A percentile compares a stretch with the other conserved stretches of the same genome.
phyloP scores from a whole-genome alignment of 1,140 invertebrate species.

The Andrena cerasifolii region DNA sequence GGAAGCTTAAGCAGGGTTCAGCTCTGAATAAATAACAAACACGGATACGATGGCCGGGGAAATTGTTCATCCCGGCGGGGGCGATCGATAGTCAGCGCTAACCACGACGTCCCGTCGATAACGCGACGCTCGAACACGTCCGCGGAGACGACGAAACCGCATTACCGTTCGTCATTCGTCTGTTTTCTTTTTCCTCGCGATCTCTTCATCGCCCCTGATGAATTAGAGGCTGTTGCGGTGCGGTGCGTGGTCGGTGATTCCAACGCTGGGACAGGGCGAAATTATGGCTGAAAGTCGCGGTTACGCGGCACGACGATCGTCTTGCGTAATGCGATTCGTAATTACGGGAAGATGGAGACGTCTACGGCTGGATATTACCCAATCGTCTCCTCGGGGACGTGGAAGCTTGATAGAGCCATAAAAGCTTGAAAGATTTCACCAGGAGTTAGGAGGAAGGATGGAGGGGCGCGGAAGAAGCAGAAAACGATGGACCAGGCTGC shows the following conservation, averaged over 20 bases:
- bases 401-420: too few species aligned
- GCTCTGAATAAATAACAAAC: too few species aligned
- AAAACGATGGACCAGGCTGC: too few species aligned
- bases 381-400: neutral
- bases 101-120: neutral
- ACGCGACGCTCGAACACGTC: neutral
- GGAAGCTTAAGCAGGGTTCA: too few species aligned
- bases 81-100: neutral
- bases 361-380: neutral
- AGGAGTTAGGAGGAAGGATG: too few species aligned
- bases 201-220: constrained; percentile 8
- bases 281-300: neutral
- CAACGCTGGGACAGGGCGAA: neutral
- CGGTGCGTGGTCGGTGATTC: constrained; percentile 14
- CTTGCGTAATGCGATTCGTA: neutral
- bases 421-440: too few species aligned
- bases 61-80: neutral
- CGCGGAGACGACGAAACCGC: constrained; percentile 20
- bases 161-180: constrained; percentile 42
- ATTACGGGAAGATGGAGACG: constrained; percentile 16
- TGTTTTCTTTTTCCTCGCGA: constrained; percentile 31
- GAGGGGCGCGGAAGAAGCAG: too few species aligned
- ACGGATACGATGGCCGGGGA: too few species aligned
- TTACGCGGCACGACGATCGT: neutral
- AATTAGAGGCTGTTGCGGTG: constrained; percentile 33